phyloP scores from a whole-genome alignment of 2,888 invertebrate species.

The Cerastis rubricosa region DNA sequence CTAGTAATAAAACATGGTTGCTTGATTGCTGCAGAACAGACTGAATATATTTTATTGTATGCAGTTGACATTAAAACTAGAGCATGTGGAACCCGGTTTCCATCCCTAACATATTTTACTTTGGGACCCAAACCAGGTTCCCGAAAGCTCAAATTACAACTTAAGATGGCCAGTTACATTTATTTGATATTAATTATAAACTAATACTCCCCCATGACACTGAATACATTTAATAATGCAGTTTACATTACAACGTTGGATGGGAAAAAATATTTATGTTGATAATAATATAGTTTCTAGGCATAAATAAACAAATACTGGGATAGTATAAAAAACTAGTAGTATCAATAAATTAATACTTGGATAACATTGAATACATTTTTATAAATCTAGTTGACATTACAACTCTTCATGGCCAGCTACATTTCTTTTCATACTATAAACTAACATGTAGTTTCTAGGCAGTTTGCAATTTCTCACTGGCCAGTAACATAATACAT shows the following conservation, averaged over 20 bases:
- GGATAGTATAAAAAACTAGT: no score
- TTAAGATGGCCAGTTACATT: not conserved
- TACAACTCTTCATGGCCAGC: no score
- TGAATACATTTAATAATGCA: not conserved
- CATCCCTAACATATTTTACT: no score
- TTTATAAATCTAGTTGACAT: no score
- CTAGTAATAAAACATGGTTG: not conserved
- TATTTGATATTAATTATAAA: not conserved
- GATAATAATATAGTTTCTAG: no score
- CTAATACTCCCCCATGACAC: not conserved
- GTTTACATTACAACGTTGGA: no score
- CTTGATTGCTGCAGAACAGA: not conserved
- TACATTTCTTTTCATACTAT: not conserved
- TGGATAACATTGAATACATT: no score
- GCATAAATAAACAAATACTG: no score
- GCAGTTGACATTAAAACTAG: not conserved
- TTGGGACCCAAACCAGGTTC: no score
- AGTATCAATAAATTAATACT: no score
- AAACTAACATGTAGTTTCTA: constrained; percentile 15
- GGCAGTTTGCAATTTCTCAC: constrained; percentile 31
- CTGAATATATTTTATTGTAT: not conserved
- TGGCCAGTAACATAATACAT: constrained; percentile 58
- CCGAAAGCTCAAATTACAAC: not conserved
- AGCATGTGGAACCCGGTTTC: no score
- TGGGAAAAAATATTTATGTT: not conserved